Evolutionary conservation across 2,888 invertebrate genomes (phyloP).

Genomic region (Limnephilus marmoratus): DNA sequence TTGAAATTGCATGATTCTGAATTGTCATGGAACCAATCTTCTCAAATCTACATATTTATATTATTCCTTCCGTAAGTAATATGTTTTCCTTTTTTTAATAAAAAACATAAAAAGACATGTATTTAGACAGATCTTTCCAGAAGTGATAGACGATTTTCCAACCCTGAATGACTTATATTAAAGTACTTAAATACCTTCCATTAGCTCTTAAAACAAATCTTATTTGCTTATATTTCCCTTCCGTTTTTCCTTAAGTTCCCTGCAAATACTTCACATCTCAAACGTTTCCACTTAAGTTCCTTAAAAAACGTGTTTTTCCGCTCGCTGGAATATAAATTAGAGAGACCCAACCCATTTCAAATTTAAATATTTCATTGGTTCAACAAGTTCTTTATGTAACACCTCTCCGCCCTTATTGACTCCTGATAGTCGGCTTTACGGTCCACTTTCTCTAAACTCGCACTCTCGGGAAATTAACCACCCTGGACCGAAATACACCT

Average conservation of each 20-base stretch:
- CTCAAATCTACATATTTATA: not conserved
- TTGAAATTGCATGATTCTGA: no score
- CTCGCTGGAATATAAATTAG: conserved; percentile 23
- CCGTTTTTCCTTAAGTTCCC: not conserved
- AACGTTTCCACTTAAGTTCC: conserved; percentile 45
- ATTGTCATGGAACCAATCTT: not conserved
- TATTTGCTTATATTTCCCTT: not conserved
- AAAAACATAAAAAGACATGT: not conserved
- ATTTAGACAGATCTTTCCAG: not conserved
- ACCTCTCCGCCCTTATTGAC: conserved; percentile 46
- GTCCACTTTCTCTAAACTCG: conserved; percentile 23
- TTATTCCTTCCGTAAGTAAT: not conserved
- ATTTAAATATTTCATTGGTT: conserved; percentile 62
- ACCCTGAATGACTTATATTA: not conserved
- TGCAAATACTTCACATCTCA: conserved; percentile 46
- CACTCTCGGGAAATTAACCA: conserved; percentile 57
- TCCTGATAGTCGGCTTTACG: conserved; percentile 46
- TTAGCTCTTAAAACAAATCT: not conserved
- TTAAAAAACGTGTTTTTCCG: conserved; percentile 38
- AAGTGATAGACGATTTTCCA: not conserved
- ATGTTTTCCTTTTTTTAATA: not conserved
- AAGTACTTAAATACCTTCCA: not conserved
- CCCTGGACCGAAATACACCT: conserved; percentile 27
- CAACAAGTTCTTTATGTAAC: conserved; percentile 33
- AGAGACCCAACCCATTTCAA: conserved; percentile 32